Conservation (phyloP, 1,140 invertebrate species). For the Drosophila pseudoananassae region DNA sequence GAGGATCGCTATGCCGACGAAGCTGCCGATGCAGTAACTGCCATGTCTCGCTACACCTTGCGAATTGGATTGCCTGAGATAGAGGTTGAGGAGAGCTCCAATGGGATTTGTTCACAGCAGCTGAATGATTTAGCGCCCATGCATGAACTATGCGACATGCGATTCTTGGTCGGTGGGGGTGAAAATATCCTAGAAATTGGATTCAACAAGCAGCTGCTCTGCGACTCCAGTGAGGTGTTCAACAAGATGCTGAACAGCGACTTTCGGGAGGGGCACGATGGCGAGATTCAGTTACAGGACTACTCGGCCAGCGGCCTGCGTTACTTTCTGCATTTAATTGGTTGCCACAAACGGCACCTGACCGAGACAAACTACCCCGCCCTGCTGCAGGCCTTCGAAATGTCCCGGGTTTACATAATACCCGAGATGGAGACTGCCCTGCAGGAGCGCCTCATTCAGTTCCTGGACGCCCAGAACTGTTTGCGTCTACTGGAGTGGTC, state of each 20-base stretch:
- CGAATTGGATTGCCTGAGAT: conserved; percentile 65
- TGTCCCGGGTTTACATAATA: conserved; percentile 81
- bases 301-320: conserved; percentile 68
- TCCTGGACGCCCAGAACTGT: conserved; percentile 70
- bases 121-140: conserved; percentile 22
- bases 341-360: conserved; percentile 54
- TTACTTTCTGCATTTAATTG: conserved; percentile 78
- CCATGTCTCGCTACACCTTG: conserved; percentile 71
- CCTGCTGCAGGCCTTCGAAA: conserved; percentile 79
- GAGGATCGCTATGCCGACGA: conserved; percentile 70
- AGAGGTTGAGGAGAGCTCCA: conserved; percentile 32
- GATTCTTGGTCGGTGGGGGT: conserved; percentile 58
- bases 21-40: conserved; percentile 74
- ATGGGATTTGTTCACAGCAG: conserved; percentile 30
- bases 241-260: conserved; percentile 82
- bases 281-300: conserved; percentile 72
- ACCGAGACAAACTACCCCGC: conserved; percentile 60
- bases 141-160: conserved; percentile 73
- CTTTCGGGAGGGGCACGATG: conserved; percentile 76
- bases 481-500: conserved; percentile 76
- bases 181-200: conserved; percentile 43
- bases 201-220: conserved; percentile 80
- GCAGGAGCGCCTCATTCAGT: conserved; percentile 62
- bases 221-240: conserved; percentile 79
- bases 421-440: conserved; percentile 69